Conservation (phyloP, 2,888 invertebrate species). For the Pilophorus perplexus region DNA sequence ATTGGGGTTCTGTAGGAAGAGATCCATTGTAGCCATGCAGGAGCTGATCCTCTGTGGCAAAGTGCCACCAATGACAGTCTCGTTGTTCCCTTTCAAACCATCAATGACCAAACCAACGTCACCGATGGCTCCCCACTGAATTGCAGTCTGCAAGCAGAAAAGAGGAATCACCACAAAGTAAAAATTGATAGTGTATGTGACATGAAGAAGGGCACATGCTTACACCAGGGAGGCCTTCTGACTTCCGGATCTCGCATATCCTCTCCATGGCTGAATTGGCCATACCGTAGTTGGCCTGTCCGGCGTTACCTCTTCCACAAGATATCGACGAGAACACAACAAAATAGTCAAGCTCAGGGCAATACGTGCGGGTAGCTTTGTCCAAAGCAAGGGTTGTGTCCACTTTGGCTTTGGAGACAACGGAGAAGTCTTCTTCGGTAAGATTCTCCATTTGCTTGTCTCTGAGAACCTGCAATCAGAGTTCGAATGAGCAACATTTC, state of each 20-base stretch:
- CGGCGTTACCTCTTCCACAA: slow-evolving; percentile 88
- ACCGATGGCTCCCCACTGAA: slow-evolving; percentile 99
- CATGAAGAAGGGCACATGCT: slow-evolving; percentile 3
- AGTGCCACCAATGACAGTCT: slow-evolving; percentile 91
- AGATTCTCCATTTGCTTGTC: slow-evolving; percentile 89
- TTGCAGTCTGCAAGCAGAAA: slow-evolving; percentile 59
- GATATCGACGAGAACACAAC: slow-evolving; percentile 89
- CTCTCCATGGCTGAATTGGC: slow-evolving; percentile 66
- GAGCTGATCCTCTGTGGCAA: slow-evolving; percentile 92
- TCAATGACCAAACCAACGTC: slow-evolving; percentile 93
- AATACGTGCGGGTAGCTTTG: slow-evolving; percentile 68
- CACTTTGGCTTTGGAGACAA: slow-evolving; percentile 82
- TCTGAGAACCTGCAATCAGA: slow-evolving; percentile 58
- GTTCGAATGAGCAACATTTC: too few relatives aligned
- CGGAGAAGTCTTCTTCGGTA: slow-evolving; percentile 72
- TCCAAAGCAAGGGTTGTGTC: slow-evolving; percentile 82
- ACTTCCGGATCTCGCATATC: slow-evolving; percentile 70
- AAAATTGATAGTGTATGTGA: too few relatives aligned
- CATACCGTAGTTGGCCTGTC: slow-evolving; percentile 87
- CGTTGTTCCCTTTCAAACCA: slow-evolving; percentile 84
- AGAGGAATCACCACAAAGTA: background rate
- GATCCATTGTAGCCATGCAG: slow-evolving; percentile 83
- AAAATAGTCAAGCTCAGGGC: slow-evolving; percentile 72
- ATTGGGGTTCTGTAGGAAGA: slow-evolving; percentile 85
- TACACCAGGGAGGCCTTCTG: slow-evolving; percentile 52